Evolutionary conservation across 2,888 invertebrate genomes (phyloP), one percentile per base, ranked within the genome.

Genomic region (Colostygia pectinataria): DNA sequence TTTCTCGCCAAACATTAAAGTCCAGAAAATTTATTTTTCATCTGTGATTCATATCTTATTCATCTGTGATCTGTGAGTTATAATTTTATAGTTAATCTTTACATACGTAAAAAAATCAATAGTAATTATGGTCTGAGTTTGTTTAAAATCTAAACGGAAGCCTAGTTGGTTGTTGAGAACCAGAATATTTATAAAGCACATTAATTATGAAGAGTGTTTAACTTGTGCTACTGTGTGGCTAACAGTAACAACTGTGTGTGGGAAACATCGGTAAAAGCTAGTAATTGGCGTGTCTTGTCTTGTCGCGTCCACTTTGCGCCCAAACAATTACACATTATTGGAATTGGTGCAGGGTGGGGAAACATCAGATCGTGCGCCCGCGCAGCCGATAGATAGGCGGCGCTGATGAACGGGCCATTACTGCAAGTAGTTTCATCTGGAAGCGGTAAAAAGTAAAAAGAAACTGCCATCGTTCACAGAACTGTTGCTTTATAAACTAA

Each of bases 201-300:
- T 4, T 15, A 4, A 15, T 3, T 4, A 15, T 4, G 6, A 23
- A 23, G 23, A 23, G 24, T n/a, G 29, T 13, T 4, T 2, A 29
- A 9, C 9, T 24, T 14, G 38, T 53, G 36, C 37, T 54, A 45
- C 43, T 49, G 51, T 37, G 28, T 27, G 49, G 20, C 42, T 6
- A 23, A 34, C 44, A 39, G 4, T 20, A 6, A 6, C 20, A 6
- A 4, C 66, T 45, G 51, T 27, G 46, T 20, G 53, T 65, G 65
- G 63, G 66, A 62, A 65, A 32, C 38, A 41, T 45, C 38, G 46
- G 47, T 57, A 55, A 55, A 48, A 55, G 59, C 62, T 56, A 55
- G 57, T 71, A 70, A 70, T 68, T 66, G 65, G 55, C 57, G 61
- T 60, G 59, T 61, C 61, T 64, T 60, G 60, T 63, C 54, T 64